Evolutionary conservation across 2,888 invertebrate species (phyloP), one percentile per base, ranked within the genome.

Genomic region (Idaea aversata): DNA sequence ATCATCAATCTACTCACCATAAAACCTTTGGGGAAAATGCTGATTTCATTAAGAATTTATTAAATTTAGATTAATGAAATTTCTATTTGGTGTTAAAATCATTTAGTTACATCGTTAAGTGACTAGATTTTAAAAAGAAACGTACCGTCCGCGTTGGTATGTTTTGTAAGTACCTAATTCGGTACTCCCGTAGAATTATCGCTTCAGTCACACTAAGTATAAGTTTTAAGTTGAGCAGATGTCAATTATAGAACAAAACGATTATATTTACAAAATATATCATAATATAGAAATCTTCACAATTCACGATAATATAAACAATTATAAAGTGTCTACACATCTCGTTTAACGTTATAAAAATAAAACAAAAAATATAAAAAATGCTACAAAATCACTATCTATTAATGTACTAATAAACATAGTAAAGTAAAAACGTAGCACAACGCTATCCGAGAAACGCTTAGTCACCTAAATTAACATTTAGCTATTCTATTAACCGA

Each of bases 201-300:
- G 69, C 75, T 79, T 87, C 87, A 88, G 88, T 88, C 87, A 86
- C 87, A 86, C 86, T 80, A n/a, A n/a, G n/a, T n/a, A 82, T 86
- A 87, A 88, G 85, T 86, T 88, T 88, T 85, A 88, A 90, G 87
- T 92, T 92, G 93, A 93, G 92, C 93, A 92, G 91, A 91, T 87
- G 83, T 90, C 86, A 86, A 86, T 84, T 88, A 91, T 91, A 91
- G 82, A 91, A 89, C 89, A 85, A 85, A 90, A 89, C 85, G 86
- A 84, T 84, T 88, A 91, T 90, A 90, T 90, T 88, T 92, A 91
- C 89, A 92, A 89, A 88, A 88, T 89, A 88, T 81, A 81, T 84
- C 83, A 85, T 82, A 47, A 47, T 77, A 80, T 86, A 87, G 85
- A 90, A 88, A 85, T 84, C 73, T 83, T 83, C 74, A 82, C 75